Evolutionary conservation across 2,113 vertebrate species (phyloP).

Genomic region (Nothobranchius furzeri): DNA sequence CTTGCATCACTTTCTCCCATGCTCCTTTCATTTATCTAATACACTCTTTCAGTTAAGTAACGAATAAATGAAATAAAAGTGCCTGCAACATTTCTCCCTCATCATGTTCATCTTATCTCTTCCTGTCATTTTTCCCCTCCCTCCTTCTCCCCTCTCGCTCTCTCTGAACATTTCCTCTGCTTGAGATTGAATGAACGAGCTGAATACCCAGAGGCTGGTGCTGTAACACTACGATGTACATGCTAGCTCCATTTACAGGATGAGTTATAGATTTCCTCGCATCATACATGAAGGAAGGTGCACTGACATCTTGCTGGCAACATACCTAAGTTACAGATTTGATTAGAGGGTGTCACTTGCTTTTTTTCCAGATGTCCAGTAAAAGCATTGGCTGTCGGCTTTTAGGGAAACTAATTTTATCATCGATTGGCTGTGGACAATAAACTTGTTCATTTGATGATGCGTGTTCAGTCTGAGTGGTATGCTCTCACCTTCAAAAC

Average conservation of each 20-base stretch:
- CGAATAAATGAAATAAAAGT: slow-evolving; percentile 57
- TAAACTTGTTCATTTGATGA: slow-evolving; percentile 16
- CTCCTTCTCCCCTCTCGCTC: neutral
- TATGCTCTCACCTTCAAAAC: neutral
- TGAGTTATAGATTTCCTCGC: slow-evolving; percentile 58
- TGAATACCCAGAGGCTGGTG: slow-evolving; percentile 32
- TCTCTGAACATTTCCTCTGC: slow-evolving; percentile 8
- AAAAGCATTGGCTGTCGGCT: slow-evolving; percentile 14
- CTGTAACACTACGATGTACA: slow-evolving; percentile 34
- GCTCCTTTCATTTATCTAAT: slow-evolving; percentile 59
- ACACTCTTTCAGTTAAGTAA: slow-evolving; percentile 53
- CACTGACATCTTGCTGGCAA: slow-evolving; percentile 45
- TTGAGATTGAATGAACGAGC: slow-evolving; percentile 57
- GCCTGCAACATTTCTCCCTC: slow-evolving; percentile 48
- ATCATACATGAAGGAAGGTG: slow-evolving; percentile 13
- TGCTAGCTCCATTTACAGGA: slow-evolving; percentile 55
- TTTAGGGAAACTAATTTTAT: neutral
- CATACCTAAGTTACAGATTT: slow-evolving; percentile 32
- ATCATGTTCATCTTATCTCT: slow-evolving; percentile 49
- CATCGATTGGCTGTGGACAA: slow-evolving; percentile 7
- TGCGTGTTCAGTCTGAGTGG: neutral
- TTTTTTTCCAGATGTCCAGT: slow-evolving; percentile 20
- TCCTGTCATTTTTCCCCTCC: neutral
- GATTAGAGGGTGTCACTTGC: slow-evolving; percentile 37
- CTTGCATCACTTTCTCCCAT: slow-evolving; percentile 61